Evolutionary conservation across 2,888 invertebrate species (phyloP).

Genomic region (Zhuqinia jingwanae): DNA sequence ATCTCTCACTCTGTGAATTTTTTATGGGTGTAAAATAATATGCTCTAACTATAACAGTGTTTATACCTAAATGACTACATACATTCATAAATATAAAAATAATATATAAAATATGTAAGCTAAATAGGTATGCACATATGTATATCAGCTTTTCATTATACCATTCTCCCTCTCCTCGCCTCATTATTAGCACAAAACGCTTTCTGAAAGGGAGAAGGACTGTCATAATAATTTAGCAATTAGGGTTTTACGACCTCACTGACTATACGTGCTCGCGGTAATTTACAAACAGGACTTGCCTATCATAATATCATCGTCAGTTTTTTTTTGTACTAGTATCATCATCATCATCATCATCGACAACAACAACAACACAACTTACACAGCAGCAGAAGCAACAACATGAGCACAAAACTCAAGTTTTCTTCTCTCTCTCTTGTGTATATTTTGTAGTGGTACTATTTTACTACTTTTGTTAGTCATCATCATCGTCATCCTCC

Average conservation of each 20-base stretch:
- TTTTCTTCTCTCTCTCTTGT: constrained; percentile 22
- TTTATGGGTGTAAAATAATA: neutral
- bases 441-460: constrained; percentile 9
- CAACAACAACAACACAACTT: neutral
- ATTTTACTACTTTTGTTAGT: constrained; percentile 48
- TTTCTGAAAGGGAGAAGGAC: constrained; percentile 41
- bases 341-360: constrained; percentile 26
- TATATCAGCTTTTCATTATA: constrained; percentile 43
- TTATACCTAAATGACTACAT: no score
- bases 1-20: no score
- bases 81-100: no score
- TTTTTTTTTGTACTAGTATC: constrained; percentile 26
- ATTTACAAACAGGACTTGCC: constrained; percentile 70
- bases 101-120: neutral
- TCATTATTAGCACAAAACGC: constrained; percentile 61
- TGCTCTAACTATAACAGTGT: neutral
- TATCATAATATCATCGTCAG: constrained; percentile 55
- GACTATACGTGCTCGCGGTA: constrained; percentile 69
- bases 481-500: constrained; percentile 9
- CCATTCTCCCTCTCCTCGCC: constrained; percentile 32
- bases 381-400: constrained; percentile 21
- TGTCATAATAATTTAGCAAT: constrained; percentile 76
- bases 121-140: neutral
- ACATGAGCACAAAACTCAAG: constrained; percentile 28
- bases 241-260: constrained; percentile 74